Evolutionary conservation across 2,113 vertebrate species (phyloP), one percentile per base, ranked within the genome.

Genomic region (Bubalus kerabau): DNA sequence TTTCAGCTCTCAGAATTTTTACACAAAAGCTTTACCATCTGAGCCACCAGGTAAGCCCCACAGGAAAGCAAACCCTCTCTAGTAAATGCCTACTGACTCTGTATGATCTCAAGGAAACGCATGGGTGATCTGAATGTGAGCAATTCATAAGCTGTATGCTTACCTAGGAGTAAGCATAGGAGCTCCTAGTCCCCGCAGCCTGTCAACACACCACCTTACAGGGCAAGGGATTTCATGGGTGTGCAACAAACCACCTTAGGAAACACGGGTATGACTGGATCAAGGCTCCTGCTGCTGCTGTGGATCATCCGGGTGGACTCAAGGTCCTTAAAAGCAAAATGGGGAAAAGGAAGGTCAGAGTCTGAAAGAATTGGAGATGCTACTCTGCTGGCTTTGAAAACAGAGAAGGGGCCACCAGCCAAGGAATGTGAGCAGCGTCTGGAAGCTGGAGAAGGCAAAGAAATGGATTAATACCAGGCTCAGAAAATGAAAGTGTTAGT

Each of bases 71-170:
- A n/a, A 30, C n/a, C 74, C 21, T 93, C 23, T 93, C 91, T 96
- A 97, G 97, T 86, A 98, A 98, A 98, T 83, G 98, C 36, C 80
- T 86, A 91, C 30, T 86, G 94, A 95, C 87, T 71, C 94, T 90
- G 84, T 60, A 94, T 89, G 93, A 83, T 89, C 92, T 62, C 64
- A 74, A 59, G 91, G 30, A 83, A 92, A 96, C 1, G 2, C 5
- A 4, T 7, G 1, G 8, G 19, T 30, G 16, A 46, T 28, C 52
- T 6, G 46, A 50, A 43, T 1, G 7, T 16, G 28, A 54, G 21
- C 71, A 67, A 1, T 40, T 52, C 1, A n/a, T 5, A 16, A 80
- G 43, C 83, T n/a, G 6, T 40, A 10, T 0, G 36, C 36, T 40
- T 74, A 13, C 67, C 19, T 7, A 40, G 36, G 36, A 24, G 67